These are phyloP conservation scores for Chironomus riparius DNA, from an alignment of 2,888 invertebrate species.

Conservation along the genomic window DNA sequence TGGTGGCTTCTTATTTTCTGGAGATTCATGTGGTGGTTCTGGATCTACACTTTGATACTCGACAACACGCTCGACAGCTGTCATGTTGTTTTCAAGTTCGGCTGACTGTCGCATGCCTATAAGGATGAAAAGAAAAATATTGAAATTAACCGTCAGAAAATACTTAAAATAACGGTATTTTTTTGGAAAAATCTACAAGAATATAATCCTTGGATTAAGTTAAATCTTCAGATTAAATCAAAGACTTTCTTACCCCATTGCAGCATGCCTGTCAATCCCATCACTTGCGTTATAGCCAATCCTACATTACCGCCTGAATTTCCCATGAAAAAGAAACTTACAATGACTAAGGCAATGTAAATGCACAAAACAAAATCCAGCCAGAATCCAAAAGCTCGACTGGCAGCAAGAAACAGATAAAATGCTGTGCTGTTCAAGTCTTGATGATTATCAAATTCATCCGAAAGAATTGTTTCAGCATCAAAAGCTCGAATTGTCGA, in stretches of 20 bases:
- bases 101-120: slow-evolving; percentile 58
- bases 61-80: slow-evolving; percentile 72
- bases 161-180: too few relatives aligned
- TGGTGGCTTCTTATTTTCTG: slow-evolving; percentile 49
- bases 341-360: slow-evolving; percentile 77
- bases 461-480: slow-evolving; percentile 66
- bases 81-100: slow-evolving; percentile 81
- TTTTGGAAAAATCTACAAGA: too few relatives aligned
- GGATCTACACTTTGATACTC: slow-evolving; percentile 51
- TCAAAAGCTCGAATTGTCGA: slow-evolving; percentile 85
- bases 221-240: too few relatives aligned
- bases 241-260: too few relatives aligned
- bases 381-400: slow-evolving; percentile 90
- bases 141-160: too few relatives aligned
- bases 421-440: slow-evolving; percentile 85
- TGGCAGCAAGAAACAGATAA: slow-evolving; percentile 81
- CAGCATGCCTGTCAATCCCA: slow-evolving; percentile 58
- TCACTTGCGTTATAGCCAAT: slow-evolving; percentile 70
- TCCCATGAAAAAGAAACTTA: slow-evolving; percentile 69
- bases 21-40: slow-evolving; percentile 28
- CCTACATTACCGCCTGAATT: slow-evolving; percentile 67
- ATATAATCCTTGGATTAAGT: not conserved
- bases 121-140: not conserved
- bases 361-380: slow-evolving; percentile 79
- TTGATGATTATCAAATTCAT: slow-evolving; percentile 74